phyloP scores from a whole-genome alignment of 2,113 vertebrate species.

The Lophura nycthemera region DNA sequence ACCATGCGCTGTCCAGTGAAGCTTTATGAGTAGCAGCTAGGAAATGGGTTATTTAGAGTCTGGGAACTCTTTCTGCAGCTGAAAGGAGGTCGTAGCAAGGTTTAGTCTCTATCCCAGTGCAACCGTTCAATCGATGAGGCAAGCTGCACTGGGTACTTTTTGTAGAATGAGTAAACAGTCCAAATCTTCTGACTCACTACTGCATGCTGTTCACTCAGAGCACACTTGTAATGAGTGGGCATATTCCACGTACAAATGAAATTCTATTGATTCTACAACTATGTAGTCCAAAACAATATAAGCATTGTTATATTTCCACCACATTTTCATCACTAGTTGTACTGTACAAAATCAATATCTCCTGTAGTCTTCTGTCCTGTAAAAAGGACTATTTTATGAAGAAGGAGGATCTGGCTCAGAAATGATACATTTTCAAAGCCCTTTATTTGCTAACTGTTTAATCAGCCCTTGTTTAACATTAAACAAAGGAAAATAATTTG shows the following conservation, averaged over 20 bases:
- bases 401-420: neutral
- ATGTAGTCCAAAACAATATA: neutral
- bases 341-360: neutral
- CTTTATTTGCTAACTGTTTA: neutral
- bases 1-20: no score
- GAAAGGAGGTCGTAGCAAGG: no score
- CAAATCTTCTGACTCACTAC: neutral
- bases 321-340: neutral
- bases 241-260: neutral
- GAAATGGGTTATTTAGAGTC: no score
- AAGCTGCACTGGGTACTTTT: neutral
- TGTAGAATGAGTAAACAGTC: neutral
- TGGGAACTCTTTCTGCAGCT: no score
- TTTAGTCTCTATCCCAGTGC: no score
- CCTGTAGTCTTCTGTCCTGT: neutral
- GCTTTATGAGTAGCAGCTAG: no score
- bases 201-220: neutral
- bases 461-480: neutral
- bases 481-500: slow-evolving; percentile 10
- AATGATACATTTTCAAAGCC: neutral
- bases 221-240: neutral
- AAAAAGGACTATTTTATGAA: neutral
- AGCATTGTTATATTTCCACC: neutral
- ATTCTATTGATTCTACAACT: neutral
- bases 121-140: no score